phyloP scores from a whole-genome alignment of 2,797 vertebrate genomes.

The Sebastes glaucus region DNA sequence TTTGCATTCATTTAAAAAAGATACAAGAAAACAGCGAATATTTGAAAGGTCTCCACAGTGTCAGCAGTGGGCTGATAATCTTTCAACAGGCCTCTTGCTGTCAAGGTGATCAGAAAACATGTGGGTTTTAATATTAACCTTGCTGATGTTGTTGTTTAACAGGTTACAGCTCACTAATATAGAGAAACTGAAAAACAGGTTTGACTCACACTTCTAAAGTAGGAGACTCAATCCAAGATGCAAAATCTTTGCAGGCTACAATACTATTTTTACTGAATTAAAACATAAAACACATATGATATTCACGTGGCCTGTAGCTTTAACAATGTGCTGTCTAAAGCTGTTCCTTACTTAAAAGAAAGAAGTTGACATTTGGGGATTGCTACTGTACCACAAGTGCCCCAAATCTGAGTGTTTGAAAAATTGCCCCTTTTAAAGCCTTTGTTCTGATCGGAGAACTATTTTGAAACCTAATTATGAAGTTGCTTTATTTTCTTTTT shows the following conservation, averaged over 20 bases:
- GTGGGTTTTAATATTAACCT: slow-evolving; percentile 12
- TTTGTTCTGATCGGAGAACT: slow-evolving; percentile 23
- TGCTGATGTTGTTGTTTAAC: background rate
- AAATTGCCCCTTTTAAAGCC: slow-evolving; percentile 22
- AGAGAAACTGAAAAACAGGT: background rate
- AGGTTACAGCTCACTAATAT: background rate
- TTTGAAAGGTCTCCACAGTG: background rate
- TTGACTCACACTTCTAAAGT: background rate
- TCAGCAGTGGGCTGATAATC: slow-evolving; percentile 5
- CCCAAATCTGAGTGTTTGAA: slow-evolving; percentile 8
- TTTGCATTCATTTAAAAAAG: background rate
- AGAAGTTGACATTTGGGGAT: slow-evolving; percentile 28
- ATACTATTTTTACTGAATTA: background rate
- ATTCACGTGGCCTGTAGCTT: background rate
- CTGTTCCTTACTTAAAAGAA: slow-evolving; percentile 23
- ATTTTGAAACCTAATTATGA: slow-evolving; percentile 17
- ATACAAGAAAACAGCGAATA: background rate
- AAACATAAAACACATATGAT: background rate
- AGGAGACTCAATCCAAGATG: background rate
- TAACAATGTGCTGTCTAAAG: slow-evolving; percentile 14
- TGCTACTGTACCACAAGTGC: background rate
- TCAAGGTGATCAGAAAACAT: background rate
- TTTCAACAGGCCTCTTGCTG: background rate
- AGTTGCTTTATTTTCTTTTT: background rate
- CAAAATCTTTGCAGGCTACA: background rate